Evolutionary conservation across 2,113 vertebrate species (phyloP).

Genomic region (Coryphaenoides rupestris): DNA sequence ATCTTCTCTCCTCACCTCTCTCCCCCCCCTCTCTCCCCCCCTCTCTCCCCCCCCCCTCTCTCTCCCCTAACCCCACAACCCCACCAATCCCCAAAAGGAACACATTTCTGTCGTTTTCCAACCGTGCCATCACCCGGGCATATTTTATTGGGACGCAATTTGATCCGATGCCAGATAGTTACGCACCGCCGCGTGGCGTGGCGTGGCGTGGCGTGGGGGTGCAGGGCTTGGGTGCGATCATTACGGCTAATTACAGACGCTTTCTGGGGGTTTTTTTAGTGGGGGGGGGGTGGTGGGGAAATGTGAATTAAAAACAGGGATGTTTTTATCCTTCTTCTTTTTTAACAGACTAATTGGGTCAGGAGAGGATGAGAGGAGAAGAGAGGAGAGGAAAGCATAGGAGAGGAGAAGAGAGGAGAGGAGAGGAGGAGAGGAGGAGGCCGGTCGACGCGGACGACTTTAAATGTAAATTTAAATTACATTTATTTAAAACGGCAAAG

Average conservation of each 20-base stretch:
- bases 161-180: slow-evolving; percentile 54
- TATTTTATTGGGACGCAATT: slow-evolving; percentile 63
- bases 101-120: slow-evolving; percentile 68
- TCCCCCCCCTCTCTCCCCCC: slow-evolving; percentile 60
- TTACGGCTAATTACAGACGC: slow-evolving; percentile 51
- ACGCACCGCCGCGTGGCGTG: slow-evolving; percentile 38
- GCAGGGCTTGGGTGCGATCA: slow-evolving; percentile 52
- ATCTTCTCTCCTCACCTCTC: too few relatives aligned
- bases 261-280: slow-evolving; percentile 14
- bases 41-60: too few relatives aligned
- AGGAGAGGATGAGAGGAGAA: too few relatives aligned
- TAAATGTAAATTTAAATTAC: too few relatives aligned
- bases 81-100: slow-evolving; percentile 67
- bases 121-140: slow-evolving; percentile 59
- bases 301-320: slow-evolving; percentile 30
- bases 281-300: too few relatives aligned
- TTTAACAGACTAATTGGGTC: slow-evolving; percentile 44
- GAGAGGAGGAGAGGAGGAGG: too few relatives aligned
- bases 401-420: too few relatives aligned
- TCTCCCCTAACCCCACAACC: too few relatives aligned
- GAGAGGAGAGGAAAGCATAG: too few relatives aligned
- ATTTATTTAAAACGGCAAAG: too few relatives aligned
- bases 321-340: slow-evolving; percentile 25
- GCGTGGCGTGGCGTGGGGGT: slow-evolving; percentile 50
- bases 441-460: background rate